Base-by-base conservation (phyloP, 1,140 invertebrate genomes). In the Dendrolimus kikuchii region DNA sequence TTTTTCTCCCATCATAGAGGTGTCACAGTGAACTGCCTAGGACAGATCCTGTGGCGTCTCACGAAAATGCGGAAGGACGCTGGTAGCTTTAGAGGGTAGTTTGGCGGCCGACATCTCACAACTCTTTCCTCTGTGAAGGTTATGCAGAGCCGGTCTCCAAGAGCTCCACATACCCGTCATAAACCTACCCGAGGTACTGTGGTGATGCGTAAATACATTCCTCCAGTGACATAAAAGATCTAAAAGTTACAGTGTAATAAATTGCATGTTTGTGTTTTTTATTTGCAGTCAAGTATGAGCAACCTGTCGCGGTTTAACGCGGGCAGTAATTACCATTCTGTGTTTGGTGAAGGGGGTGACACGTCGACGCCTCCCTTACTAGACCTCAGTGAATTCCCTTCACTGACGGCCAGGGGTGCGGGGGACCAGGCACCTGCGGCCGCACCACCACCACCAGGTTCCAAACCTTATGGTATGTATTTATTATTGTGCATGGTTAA, bases 341-440 rank as follows among this genome's bases (percentile, higher is more conserved):
- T 95, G 84, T 95, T 95, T 54, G 77, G 85, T 43, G 83, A 81
- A 55, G 83, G 80, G 56, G 93, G 90, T 51, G 93, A 93, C 71
- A 91, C 91, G 70, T 92, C 91, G 74, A 95, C 93, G 72, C 94
- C 95, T 46, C 93, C 95, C 55, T 89, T 96, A 53, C 89, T 96
- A 65, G 95, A 97, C 88, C 90, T 95, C 52, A 96, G 94, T 66
- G 95, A 96, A 86, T 97, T 97, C 86, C 95, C 95, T 60, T 96
- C 95, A 58, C 89, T 97, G 74, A 96, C 95, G 66, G 90, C 93
- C 79, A 91, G 91, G 48, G 91, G 87, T 63, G 87, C 88, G 45
- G 89, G 81, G 66, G 92, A 85, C 91, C 93, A 86, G 72, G 84
- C 92, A 92, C 89, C 92, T 90, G 77, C 89, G 68, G 82, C 92